Percentiles rank a stretch among this genome's conserved stretches.
These are phyloP conservation scores for Hyphantria cunea DNA, from an alignment of 1,140 invertebrate species.

Conservation along the genomic window DNA sequence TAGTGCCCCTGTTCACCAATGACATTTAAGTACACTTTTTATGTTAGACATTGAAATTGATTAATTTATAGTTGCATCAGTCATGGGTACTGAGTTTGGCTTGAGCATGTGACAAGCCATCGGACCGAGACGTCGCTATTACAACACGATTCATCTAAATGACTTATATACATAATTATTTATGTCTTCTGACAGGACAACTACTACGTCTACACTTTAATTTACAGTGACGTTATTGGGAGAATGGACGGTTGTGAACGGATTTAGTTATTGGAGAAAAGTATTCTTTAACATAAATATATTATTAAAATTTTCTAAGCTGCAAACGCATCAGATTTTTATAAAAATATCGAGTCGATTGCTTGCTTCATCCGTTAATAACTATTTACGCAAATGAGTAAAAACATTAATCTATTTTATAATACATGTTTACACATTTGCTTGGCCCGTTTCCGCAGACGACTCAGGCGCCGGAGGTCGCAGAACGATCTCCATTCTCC, in stretches of 20 bases:
- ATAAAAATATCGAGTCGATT: no score
- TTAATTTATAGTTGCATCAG: slow-evolving; percentile 30
- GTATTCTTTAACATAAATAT: no score
- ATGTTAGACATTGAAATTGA: slow-evolving; percentile 25
- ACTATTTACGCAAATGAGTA: no score
- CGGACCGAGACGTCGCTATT: slow-evolving; percentile 24
- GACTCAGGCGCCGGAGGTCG: no score
- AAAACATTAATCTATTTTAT: no score
- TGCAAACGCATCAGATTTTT: no score
- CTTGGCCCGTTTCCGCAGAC: no score
- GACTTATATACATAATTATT: slow-evolving; percentile 20
- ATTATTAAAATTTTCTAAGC: no score
- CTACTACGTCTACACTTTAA: not conserved
- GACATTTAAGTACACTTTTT: slow-evolving; percentile 22
- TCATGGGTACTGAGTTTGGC: slow-evolving; percentile 14
- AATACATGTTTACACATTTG: no score
- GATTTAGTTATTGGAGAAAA: no score
- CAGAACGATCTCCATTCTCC: no score
- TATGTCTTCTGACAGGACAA: slow-evolving; percentile 5
- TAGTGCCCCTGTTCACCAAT: slow-evolving; percentile 6
- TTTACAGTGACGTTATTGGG: not conserved
- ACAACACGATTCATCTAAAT: slow-evolving; percentile 19
- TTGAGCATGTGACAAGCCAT: slow-evolving; percentile 23
- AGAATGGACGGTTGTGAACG: not conserved
- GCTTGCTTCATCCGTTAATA: no score